Evolutionary conservation across 2,888 invertebrate species (phyloP).

Genomic region (Ormyrus labotus): DNA sequence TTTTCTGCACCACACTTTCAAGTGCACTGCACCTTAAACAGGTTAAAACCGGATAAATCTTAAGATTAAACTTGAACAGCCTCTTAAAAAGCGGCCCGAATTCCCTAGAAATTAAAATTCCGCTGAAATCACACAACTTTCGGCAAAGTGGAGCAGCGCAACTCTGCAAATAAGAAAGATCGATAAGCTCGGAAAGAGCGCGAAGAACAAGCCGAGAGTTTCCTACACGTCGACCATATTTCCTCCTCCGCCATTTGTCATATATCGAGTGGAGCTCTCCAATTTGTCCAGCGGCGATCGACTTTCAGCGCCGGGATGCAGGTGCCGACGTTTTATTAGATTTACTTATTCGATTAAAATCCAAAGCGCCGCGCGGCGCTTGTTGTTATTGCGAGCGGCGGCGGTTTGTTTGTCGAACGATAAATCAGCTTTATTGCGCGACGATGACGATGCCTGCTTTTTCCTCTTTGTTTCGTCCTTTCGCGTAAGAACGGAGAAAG

Average conservation of each 20-base stretch:
- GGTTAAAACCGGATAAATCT: no score
- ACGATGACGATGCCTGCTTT: slow-evolving; percentile 18
- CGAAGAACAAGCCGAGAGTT: slow-evolving; percentile 11
- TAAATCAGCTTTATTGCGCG: slow-evolving; percentile 44
- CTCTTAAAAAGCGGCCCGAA: no score
- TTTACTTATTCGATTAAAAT: slow-evolving; percentile 43
- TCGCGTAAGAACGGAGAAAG: no score
- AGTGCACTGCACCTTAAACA: no score
- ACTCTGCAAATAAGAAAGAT: slow-evolving; percentile 32
- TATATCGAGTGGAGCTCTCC: slow-evolving; percentile 22
- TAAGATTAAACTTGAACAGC: no score
- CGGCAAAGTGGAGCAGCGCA: slow-evolving; percentile 12
- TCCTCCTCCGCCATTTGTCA: slow-evolving; percentile 45
- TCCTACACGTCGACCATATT: not conserved
- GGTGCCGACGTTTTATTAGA: slow-evolving; percentile 48
- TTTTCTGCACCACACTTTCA: no score
- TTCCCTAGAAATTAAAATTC: slow-evolving; percentile 6
- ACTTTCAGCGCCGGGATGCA: slow-evolving; percentile 33
- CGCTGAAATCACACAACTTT: not conserved
- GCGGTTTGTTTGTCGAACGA: slow-evolving; percentile 20
- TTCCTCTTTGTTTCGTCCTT: no score
- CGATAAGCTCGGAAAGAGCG: slow-evolving; percentile 21
- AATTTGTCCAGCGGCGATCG: slow-evolving; percentile 46
- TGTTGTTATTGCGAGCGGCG: not conserved
- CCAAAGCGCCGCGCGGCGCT: not conserved